These are phyloP conservation scores for Netelia melanura DNA, from an alignment of 2,888 invertebrate species.

Conservation along the genomic window DNA sequence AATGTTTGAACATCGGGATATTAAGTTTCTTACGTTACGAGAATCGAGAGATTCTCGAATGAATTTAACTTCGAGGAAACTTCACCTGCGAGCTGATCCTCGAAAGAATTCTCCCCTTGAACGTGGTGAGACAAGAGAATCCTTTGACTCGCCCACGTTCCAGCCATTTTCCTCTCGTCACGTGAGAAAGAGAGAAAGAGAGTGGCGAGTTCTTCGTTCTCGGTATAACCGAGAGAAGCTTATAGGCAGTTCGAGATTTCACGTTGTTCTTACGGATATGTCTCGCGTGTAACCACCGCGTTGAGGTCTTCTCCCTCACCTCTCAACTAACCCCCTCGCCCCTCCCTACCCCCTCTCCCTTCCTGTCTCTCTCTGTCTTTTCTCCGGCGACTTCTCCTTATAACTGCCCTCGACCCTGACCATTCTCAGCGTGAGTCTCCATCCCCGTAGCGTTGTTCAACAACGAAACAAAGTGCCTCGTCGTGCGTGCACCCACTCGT, in stretches of 20 bases:
- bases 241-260: conserved; percentile 44
- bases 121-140: background rate
- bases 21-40: background rate
- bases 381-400: conserved; percentile 38
- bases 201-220: conserved; percentile 40
- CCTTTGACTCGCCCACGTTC: conserved; percentile 57
- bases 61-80: conserved; percentile 1
- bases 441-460: conserved; percentile 63
- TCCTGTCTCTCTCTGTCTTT: background rate
- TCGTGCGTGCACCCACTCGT: conserved; percentile 45
- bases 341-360: too few relatives aligned
- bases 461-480: conserved; percentile 46
- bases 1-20: background rate
- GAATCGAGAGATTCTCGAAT: background rate
- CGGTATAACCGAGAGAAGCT: conserved; percentile 35
- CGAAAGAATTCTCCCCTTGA: background rate
- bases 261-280: conserved; percentile 54
- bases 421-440: conserved; percentile 68
- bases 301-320: conserved; percentile 38
- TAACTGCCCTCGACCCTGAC: conserved; percentile 64
- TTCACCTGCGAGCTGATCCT: conserved; percentile 32
- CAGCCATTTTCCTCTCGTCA: conserved; percentile 39
- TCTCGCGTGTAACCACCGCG: conserved; percentile 44
- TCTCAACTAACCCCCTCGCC: background rate
- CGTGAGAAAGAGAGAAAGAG: conserved; percentile 14